Evolutionary conservation across 1,140 invertebrate genomes (phyloP).

Genomic region (Sminthurides bifidus): DNA sequence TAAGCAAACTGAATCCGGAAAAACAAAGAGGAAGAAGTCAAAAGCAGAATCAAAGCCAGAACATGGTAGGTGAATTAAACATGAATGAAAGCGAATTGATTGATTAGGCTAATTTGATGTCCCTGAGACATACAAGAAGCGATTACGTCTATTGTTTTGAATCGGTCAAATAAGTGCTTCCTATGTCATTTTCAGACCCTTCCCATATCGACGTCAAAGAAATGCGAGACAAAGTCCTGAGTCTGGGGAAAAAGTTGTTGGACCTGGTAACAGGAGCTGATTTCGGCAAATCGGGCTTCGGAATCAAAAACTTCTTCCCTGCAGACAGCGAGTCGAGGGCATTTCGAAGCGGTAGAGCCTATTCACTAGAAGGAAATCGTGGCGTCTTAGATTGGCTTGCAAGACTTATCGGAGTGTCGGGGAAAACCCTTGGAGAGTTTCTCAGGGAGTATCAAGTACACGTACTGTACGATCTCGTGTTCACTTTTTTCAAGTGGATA

Average conservation of each 20-base stretch:
- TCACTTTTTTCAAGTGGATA: conserved; percentile 32
- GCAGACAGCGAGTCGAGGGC: neutral
- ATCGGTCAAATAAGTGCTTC: no score
- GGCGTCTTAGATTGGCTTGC: conserved; percentile 26
- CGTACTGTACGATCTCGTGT: conserved; percentile 31
- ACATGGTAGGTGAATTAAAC: no score
- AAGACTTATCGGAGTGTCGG: conserved; percentile 28
- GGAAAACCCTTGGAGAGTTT: conserved; percentile 31
- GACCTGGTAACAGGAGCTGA: conserved; percentile 7
- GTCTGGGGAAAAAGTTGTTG: conserved; percentile 13
- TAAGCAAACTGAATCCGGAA: no score
- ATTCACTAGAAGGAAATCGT: neutral
- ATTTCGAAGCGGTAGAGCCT: neutral
- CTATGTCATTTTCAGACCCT: no score
- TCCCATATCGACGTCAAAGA: neutral
- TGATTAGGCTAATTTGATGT: no score
- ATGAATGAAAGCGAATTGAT: no score
- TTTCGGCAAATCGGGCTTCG: neutral
- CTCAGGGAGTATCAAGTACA: conserved; percentile 31
- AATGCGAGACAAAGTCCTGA: neutral
- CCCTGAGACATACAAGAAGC: no score
- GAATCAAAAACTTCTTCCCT: conserved; percentile 5
- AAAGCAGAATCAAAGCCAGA: no score
- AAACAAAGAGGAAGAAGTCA: no score
- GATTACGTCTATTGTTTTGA: no score